Conservation (phyloP, 2,888 invertebrate species). For the Nephrocerus scutellatus region DNA sequence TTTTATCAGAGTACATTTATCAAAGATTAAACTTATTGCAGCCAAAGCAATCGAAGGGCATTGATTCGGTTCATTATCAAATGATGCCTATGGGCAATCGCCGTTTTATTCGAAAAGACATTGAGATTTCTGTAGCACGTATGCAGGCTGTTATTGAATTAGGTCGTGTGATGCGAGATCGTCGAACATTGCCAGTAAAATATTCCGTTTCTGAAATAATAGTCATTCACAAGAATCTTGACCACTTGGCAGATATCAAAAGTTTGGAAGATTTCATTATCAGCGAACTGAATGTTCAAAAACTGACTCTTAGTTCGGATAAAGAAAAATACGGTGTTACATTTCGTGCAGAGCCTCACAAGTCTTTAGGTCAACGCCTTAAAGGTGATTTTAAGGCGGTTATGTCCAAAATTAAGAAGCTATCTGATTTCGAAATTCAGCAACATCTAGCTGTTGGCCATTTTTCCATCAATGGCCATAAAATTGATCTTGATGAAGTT, state of each 20-base stretch:
- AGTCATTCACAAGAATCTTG: slow-evolving; percentile 80
- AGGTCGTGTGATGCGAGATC: slow-evolving; percentile 85
- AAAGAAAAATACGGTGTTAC: slow-evolving; percentile 88
- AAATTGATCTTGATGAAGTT: slow-evolving; percentile 69
- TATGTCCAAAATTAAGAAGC: slow-evolving; percentile 68
- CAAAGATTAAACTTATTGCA: slow-evolving; percentile 68
- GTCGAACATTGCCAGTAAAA: slow-evolving; percentile 89
- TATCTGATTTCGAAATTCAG: slow-evolving; percentile 73
- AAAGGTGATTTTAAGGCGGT: slow-evolving; percentile 88
- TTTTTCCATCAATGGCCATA: slow-evolving; percentile 68
- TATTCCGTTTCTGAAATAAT: slow-evolving; percentile 94
- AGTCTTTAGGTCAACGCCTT: slow-evolving; percentile 70
- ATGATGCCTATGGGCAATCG: slow-evolving; percentile 73
- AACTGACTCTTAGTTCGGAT: slow-evolving; percentile 76
- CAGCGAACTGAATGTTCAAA: slow-evolving; percentile 87
- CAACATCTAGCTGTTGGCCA: slow-evolving; percentile 63
- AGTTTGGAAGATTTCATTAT: slow-evolving; percentile 77
- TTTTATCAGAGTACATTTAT: slow-evolving; percentile 91
- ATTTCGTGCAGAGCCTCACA: slow-evolving; percentile 89
- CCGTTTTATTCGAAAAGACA: slow-evolving; percentile 69
- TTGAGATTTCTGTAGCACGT: slow-evolving; percentile 80
- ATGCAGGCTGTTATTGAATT: slow-evolving; percentile 96
- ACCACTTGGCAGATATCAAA: slow-evolving; percentile 69
- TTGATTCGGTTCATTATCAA: slow-evolving; percentile 84
- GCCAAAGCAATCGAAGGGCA: slow-evolving; percentile 45